Base-by-base conservation (phyloP, 2,113 vertebrate genomes). In the Colinus virginianus region DNA sequence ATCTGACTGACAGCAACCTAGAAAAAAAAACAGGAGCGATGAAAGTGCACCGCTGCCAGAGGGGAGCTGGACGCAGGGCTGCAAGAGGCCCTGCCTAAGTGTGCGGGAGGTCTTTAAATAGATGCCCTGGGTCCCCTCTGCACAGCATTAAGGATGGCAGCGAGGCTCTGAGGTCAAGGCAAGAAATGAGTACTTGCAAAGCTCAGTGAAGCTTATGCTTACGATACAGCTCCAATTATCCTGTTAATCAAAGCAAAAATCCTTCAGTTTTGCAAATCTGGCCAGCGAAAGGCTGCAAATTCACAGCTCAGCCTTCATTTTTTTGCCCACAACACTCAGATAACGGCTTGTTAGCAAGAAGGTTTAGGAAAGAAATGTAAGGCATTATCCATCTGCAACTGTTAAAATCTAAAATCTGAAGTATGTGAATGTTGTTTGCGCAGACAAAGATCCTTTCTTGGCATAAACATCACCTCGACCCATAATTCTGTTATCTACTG, bases 211-310 rank as follows among this genome's bases (percentile, higher is more conserved):
- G 84, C 75, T 93, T 68, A 70, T 64, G 77, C 72, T 81, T 70
- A 88, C 70, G 69, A 82, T 43, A 75, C 14, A 91, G 28, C 63
- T 84, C 67, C 92, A 94, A 96, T 82, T 91, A 92, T 78, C 78
- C 72, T 68, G 71, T 86, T 94, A 95, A 91, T 94, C 72, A 92
- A 91, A 93, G 78, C 38, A 91, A 94, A 90, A 95, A 70, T 80
- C 76, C 82, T 88, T 71, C 82, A 64, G 68, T 78, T 94, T 83
- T 74, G 61, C 68, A 92, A 94, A 94, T 68, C 46, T 82, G 83
- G 82, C 18, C 82, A 89, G 72, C 48, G 78, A 78, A 69, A 94
- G 40, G 26, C 69, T 85, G 46, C 59, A 67, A 56, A 83, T 62
- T 56, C 72, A 80, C 13, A 56, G 69, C 67, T 93, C 66, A 90